Evolutionary conservation across 2,888 invertebrate species (phyloP), one percentile per base, ranked within the genome.

Genomic region (Diloba caeruleocephala): DNA sequence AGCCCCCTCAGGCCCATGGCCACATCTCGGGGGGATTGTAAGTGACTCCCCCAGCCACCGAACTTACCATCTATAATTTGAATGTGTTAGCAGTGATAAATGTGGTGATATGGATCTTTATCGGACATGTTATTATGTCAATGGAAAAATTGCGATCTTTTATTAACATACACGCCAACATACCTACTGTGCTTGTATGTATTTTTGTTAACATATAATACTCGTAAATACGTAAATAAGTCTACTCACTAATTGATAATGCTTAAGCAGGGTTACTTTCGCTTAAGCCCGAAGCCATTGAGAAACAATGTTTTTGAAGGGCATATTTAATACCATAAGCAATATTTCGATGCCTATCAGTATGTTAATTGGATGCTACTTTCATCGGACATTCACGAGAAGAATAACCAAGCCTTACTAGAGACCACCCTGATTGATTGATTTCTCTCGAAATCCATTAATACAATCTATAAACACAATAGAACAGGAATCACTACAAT

Each of bases 301-400:
- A 42, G 23, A 45, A 32, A 6, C 12, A 17, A 15, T 15, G 7
- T 8, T 3, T 58, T 41, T 53, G 54, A 59, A 59, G 58, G 58
- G 23, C 25, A 17, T 26, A 54, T 42, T 46, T 10, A 29, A n/a
- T n/a, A n/a, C n/a, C n/a, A n/a, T n/a, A n/a, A n/a, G n/a, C n/a
- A n/a, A n/a, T n/a, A n/a, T n/a, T n/a, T n/a, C n/a, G n/a, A 46
- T 45, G 53, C 36, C 21, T 53, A n/a, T 29, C 38, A 52, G 34
- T 13, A 12, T 12, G 44, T 34, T 37, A 59, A 59, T 59, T 59
- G 48, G 59, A 54, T 59, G 31, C 52, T 37, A 6, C 19, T 10
- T 7, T 34, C 44, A 57, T 5, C 10, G 53, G 36, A 37, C 59
- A 25, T 42, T 8, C 23, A 46, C 25, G 19, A 12, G 17, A 23